Conservation (phyloP, 2,888 invertebrate species). For the Pristionchus maxplancki region DNA sequence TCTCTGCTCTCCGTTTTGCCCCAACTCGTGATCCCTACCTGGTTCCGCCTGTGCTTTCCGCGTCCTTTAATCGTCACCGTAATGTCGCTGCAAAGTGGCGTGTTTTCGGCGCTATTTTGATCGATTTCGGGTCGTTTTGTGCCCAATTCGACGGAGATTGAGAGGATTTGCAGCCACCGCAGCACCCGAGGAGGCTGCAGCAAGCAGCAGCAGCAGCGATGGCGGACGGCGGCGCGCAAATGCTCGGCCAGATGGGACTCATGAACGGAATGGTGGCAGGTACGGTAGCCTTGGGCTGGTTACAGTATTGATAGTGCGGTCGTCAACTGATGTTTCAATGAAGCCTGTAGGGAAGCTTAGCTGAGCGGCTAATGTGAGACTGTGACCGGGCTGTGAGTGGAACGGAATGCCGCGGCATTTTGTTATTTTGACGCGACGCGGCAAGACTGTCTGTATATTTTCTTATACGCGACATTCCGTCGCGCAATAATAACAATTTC, state of each 20-base stretch:
- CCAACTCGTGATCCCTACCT: too few relatives aligned
- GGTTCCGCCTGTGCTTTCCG: not conserved
- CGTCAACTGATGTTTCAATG: not conserved
- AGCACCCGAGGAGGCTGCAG: constrained; percentile 9
- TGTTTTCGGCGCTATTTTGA: not conserved
- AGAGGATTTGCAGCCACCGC: not conserved
- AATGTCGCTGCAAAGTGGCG: not conserved
- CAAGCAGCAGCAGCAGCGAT: constrained; percentile 6
- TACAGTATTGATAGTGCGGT: not conserved
- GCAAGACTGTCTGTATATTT: too few relatives aligned
- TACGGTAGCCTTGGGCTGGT: not conserved
- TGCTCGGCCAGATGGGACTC: not conserved
- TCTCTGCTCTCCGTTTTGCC: not conserved
- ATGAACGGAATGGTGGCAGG: constrained; percentile 32
- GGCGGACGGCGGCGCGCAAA: not conserved
- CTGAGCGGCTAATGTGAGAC: not conserved
- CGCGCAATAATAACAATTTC: not conserved
- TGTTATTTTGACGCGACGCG: too few relatives aligned
- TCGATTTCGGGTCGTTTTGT: not conserved
- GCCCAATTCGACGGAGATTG: not conserved
- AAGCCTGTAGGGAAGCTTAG: not conserved
- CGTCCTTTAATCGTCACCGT: not conserved
- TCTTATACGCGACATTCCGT: not conserved
- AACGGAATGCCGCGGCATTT: too few relatives aligned
- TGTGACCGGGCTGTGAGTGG: not conserved